phyloP scores from a whole-genome alignment of 1,140 invertebrate genomes.

The Coenobita brevimanus region DNA sequence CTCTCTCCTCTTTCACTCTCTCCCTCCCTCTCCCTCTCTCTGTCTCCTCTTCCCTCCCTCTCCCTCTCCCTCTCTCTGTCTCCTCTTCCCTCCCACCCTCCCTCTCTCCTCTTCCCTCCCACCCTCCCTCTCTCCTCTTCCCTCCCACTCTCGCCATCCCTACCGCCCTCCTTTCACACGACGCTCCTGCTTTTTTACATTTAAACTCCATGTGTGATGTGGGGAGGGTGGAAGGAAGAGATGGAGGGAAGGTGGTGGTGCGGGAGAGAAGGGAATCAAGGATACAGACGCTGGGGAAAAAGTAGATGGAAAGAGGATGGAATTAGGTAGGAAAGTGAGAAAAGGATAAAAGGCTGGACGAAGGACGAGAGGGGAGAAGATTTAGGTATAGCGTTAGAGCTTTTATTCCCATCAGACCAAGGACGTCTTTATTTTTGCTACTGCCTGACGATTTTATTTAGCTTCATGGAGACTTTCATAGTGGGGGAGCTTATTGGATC shows the following conservation, averaged over 20 bases:
- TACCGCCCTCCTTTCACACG: neutral
- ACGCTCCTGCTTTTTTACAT: neutral
- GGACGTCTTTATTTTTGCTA: too few relatives aligned
- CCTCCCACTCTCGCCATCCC: neutral
- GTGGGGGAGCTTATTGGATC: too few relatives aligned
- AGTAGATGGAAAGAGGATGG: too few relatives aligned
- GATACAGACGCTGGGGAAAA: too few relatives aligned
- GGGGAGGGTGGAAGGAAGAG: neutral
- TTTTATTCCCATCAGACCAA: too few relatives aligned
- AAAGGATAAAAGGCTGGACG: too few relatives aligned
- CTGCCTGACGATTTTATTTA: too few relatives aligned
- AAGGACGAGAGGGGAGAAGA: too few relatives aligned
- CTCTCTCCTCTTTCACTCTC: neutral
- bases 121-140: neutral
- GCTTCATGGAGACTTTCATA: too few relatives aligned
- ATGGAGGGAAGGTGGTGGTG: neutral
- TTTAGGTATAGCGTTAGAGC: too few relatives aligned
- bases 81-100: neutral
- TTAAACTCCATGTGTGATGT: constrained; percentile 6
- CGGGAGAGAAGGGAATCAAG: neutral
- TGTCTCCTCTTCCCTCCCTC: neutral
- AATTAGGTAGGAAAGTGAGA: too few relatives aligned
- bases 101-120: neutral
- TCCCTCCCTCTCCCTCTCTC: neutral
- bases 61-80: neutral